phyloP scores from a whole-genome alignment of 2,113 vertebrate genomes.

The Conger conger region DNA sequence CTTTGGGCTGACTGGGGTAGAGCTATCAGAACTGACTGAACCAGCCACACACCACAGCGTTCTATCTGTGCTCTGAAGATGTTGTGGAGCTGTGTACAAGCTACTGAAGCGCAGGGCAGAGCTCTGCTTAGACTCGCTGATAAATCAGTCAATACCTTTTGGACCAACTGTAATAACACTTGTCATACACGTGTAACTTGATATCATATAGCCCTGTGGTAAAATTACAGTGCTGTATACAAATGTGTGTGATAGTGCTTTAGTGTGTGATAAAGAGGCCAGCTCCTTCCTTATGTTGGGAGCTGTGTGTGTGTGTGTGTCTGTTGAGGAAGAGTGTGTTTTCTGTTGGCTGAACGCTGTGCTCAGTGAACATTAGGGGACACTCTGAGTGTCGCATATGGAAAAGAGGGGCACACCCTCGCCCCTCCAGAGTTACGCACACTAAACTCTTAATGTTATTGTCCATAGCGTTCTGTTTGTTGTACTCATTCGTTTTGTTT shows the following conservation, averaged over 20 bases:
- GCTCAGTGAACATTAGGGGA: constrained; percentile 14
- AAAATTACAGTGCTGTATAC: background rate
- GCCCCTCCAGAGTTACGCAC: background rate
- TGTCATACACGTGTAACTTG: background rate
- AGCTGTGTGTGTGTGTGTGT: background rate
- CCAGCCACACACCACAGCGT: background rate
- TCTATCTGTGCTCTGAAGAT: background rate
- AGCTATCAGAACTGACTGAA: background rate
- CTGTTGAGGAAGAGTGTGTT: background rate
- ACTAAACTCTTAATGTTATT: constrained; percentile 10
- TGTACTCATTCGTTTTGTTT: constrained; percentile 13
- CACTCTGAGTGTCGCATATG: background rate
- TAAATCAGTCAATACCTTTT: background rate
- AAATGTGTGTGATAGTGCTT: background rate
- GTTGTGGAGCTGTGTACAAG: background rate
- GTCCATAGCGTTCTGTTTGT: constrained; percentile 13
- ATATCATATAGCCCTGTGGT: background rate
- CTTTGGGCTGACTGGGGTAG: too few relatives aligned
- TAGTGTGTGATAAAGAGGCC: background rate
- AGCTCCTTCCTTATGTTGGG: background rate
- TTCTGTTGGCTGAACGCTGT: background rate
- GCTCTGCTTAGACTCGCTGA: background rate
- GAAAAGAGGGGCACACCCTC: background rate
- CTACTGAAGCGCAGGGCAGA: background rate
- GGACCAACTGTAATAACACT: background rate